Conservation (phyloP, 2,888 invertebrate genomes). For the Pinctada fucata region DNA sequence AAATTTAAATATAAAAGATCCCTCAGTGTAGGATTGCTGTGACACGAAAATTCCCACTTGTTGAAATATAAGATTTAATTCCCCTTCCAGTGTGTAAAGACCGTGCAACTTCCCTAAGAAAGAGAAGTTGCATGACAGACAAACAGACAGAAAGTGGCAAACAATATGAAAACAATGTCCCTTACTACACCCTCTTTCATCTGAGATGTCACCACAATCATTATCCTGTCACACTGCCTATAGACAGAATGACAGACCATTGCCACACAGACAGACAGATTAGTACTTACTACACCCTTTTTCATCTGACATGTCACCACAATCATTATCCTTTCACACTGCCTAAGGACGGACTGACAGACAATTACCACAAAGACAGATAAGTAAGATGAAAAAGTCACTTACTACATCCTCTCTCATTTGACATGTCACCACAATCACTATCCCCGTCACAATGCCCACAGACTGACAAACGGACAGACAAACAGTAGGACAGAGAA, state of each 20-base stretch:
- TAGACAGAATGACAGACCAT: conserved; percentile 63
- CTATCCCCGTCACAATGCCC: conserved; percentile 97
- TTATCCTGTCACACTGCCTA: conserved; percentile 97
- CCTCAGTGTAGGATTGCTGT: too few species aligned
- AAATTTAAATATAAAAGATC: too few species aligned
- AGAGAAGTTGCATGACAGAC: too few species aligned
- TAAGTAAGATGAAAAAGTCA: not conserved
- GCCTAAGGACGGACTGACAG: conserved; percentile 79
- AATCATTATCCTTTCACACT: conserved; percentile 98
- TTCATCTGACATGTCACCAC: conserved; percentile 96
- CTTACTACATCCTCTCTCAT: conserved; percentile 90
- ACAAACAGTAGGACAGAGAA: too few species aligned
- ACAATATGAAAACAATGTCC: too few species aligned
- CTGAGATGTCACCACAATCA: conserved; percentile 96
- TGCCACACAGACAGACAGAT: conserved; percentile 64
- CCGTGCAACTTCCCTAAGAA: too few species aligned
- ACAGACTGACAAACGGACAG: too few species aligned
- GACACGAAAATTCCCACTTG: too few species aligned
- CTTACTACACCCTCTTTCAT: conserved; percentile 90
- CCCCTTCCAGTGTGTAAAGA: too few species aligned
- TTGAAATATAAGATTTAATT: too few species aligned
- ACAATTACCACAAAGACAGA: too few species aligned
- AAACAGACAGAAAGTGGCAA: too few species aligned
- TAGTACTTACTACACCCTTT: conserved; percentile 87
- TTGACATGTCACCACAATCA: conserved; percentile 96